Conservation (phyloP, 2,797 vertebrate genomes). For the Myoxocephalus aenaeus region DNA sequence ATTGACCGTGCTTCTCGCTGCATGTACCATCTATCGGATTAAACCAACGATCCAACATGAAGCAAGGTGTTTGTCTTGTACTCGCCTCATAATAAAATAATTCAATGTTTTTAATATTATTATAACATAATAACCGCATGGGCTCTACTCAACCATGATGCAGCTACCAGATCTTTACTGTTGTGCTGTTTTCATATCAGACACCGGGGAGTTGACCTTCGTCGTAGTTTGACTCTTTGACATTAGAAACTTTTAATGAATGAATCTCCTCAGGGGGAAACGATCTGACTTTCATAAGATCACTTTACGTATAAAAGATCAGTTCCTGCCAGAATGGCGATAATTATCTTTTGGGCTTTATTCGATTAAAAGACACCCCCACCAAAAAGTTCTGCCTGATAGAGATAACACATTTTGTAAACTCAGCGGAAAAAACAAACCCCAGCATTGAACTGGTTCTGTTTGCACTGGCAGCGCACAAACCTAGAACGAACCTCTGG, state of each 20-base stretch:
- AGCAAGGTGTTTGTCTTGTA: background rate
- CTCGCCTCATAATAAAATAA: background rate
- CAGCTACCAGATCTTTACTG: background rate
- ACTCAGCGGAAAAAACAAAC: conserved; percentile 2
- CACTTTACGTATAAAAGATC: conserved; percentile 52
- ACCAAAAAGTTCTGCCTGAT: conserved; percentile 1
- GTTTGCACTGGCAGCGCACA: background rate
- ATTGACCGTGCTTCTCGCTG: background rate
- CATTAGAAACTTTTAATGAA: conserved; percentile 67
- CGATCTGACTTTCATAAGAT: conserved; percentile 46
- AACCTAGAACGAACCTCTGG: background rate
- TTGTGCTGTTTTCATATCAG: conserved; percentile 20
- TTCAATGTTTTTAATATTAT: background rate
- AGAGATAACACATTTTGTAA: conserved; percentile 3
- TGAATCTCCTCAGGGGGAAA: conserved; percentile 13
- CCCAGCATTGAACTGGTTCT: background rate
- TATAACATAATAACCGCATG: background rate
- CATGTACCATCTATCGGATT: background rate
- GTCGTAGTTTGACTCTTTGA: conserved; percentile 49
- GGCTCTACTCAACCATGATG: background rate
- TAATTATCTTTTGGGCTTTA: conserved; percentile 41
- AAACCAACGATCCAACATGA: background rate
- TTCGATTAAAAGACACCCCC: conserved; percentile 1
- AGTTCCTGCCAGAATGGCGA: conserved; percentile 19
- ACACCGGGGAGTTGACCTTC: conserved; percentile 36